A percentile compares a stretch with the other conserved stretches of the same genome.
These are phyloP conservation scores for Drosophila albomicans DNA, from an alignment of 1,140 invertebrate genomes.

Conservation along the genomic window DNA sequence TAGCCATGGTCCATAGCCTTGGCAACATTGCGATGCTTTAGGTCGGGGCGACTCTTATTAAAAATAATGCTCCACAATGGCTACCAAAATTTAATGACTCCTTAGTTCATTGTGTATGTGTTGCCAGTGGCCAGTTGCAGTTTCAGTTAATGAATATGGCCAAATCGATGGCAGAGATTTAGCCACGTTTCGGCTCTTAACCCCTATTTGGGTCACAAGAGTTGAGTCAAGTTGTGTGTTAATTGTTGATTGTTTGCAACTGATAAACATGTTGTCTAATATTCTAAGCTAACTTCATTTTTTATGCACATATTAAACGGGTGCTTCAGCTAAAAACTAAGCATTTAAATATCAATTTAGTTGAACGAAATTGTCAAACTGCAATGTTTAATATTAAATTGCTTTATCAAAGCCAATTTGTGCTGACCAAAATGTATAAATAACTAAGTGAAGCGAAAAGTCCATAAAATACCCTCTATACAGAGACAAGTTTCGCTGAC, in stretches of 20 bases:
- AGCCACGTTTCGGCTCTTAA: constrained; percentile 5
- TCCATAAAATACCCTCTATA: background rate
- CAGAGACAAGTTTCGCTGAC: background rate
- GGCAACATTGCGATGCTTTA: constrained; percentile 1
- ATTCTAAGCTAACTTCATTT: background rate
- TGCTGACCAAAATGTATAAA: background rate
- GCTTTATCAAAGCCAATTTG: constrained; percentile 67
- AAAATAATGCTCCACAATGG: constrained; percentile 68
- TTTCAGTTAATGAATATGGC: constrained; percentile 40
- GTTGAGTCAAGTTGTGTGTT: background rate
- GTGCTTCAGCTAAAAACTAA: background rate
- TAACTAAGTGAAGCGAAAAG: constrained; percentile 1
- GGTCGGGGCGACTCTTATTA: constrained; percentile 58
- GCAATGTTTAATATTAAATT: constrained; percentile 57
- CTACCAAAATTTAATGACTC: constrained; percentile 59
- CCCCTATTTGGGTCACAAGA: background rate
- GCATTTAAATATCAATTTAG: background rate
- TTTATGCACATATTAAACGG: background rate
- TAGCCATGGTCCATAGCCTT: background rate
- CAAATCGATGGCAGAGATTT: constrained; percentile 30
- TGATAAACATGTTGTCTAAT: background rate
- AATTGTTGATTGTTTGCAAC: background rate
- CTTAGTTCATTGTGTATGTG: background rate
- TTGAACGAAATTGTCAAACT: constrained; percentile 38
- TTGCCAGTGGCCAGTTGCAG: constrained; percentile 14